Conservation (phyloP, 1,140 invertebrate species). For the Metaphire vulgaris region DNA sequence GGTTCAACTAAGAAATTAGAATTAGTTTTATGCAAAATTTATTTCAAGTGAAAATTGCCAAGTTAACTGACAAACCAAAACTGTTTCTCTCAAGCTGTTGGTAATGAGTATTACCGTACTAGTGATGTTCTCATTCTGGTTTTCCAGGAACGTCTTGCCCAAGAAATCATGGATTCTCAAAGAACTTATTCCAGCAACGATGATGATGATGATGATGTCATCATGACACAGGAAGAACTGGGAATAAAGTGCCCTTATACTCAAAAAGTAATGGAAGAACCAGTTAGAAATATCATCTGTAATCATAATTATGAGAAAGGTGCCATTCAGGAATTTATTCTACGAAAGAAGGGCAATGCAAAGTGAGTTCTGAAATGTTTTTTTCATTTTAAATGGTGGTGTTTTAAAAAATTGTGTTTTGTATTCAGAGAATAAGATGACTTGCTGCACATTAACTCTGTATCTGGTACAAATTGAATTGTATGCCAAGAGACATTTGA, state of each 20-base stretch:
- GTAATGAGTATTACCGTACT: too few relatives aligned
- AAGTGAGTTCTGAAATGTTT: conserved; percentile 20
- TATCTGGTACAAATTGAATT: too few relatives aligned
- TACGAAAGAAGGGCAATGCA: conserved; percentile 27
- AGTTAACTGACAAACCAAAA: too few relatives aligned
- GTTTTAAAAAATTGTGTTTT: conserved; percentile 1
- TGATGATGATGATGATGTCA: conserved; percentile 30
- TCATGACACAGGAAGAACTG: conserved; percentile 30
- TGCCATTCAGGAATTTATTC: conserved; percentile 29
- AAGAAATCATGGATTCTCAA: background rate
- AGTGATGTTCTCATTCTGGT: background rate
- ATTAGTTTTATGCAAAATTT: too few relatives aligned
- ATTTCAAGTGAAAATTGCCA: too few relatives aligned
- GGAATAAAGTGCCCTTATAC: conserved; percentile 31
- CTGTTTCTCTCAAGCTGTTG: too few relatives aligned
- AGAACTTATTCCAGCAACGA: conserved; percentile 13
- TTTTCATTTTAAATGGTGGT: background rate
- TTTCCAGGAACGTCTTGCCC: conserved; percentile 9
- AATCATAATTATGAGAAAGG: conserved; percentile 29
- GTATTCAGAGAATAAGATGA: background rate
- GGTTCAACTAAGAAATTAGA: too few relatives aligned
- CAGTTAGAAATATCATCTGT: conserved; percentile 28
- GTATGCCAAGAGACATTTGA: too few relatives aligned
- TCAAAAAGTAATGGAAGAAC: conserved; percentile 29
- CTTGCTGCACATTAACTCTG: background rate